phyloP scores from a whole-genome alignment of 2,113 vertebrate species.

The Sapayoa aenigma region DNA sequence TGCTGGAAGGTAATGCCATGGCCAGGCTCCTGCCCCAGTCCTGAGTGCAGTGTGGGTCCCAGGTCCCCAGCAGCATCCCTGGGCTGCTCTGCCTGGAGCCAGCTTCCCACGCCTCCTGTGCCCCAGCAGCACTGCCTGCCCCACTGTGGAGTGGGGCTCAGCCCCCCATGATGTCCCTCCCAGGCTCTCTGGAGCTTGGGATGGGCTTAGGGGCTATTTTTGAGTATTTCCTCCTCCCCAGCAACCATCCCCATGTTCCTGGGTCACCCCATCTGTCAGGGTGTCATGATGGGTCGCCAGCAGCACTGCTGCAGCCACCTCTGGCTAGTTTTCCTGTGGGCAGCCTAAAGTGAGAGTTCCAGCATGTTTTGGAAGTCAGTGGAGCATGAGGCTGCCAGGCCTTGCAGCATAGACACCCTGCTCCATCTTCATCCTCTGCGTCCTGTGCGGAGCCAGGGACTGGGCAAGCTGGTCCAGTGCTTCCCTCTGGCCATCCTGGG shows the following conservation, averaged over 20 bases:
- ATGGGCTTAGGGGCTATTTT: fast-evolving
- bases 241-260: fast-evolving
- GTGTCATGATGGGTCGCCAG: neutral
- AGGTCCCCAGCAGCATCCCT: neutral
- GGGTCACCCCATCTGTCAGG: neutral
- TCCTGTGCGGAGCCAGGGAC: neutral
- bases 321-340: fast-evolving
- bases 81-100: neutral
- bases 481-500: neutral
- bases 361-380: neutral
- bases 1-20: neutral
- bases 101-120: fast-evolving
- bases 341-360: neutral
- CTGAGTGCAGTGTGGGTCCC: neutral
- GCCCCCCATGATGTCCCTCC: fast-evolving
- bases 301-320: neutral
- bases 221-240: neutral
- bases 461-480: neutral
- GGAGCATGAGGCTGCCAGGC: fast-evolving
- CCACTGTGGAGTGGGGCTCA: neutral
- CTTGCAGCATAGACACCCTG: neutral
- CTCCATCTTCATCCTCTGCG: neutral
- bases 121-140: neutral
- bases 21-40: neutral
- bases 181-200: neutral